Base-by-base conservation (phyloP, 2,113 vertebrate species). In the Parus major region DNA sequence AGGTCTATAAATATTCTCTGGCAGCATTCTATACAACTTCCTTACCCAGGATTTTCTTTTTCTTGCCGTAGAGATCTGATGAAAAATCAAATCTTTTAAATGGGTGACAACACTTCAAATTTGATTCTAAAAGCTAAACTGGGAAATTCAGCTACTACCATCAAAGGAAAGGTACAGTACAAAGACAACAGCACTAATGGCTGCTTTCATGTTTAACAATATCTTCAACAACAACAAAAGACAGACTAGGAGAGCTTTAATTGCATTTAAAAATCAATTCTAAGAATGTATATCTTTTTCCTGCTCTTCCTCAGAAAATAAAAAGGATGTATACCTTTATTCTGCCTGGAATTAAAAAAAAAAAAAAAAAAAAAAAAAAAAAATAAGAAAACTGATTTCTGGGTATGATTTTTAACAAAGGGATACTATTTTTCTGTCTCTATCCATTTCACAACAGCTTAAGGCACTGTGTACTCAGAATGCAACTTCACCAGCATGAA, bases 81-180 rank as follows among this genome's bases (percentile, higher is more conserved):
- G 33, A 80, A 90, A 85, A 80, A 71, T 27, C 28, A 71, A 70
- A 47, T 57, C 10, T 71, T 88, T 82, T 55, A 86, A 90, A 70
- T 25, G 22, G 4, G 5, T 49, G 46, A 44, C 27, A 73, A 23
- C 9, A 27, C 23, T 65, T 77, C 15, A 55, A 27, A 59, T 59
- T 55, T 44, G 10, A 63, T 92, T 82, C 28, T 65, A 63, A 93
- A 79, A 79, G 10, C 12, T 31, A 22, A 24, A 17, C 15, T 12
- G 4, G 11, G 81, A 39, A 13, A 52, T 69, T 53, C 47, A 59
- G 14, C 24, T 65, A 5, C 9, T 61, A 11, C 7, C 70, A 9
- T 24, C 19, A 52, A 61, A 84, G 11, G 24, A n/a, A 78, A 57
- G 8, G 15, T 27, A 27, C 8, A 12, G 6, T n/a, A 39, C 35